Evolutionary conservation across 2,888 invertebrate genomes (phyloP).

Genomic region (Microchrysa polita): DNA sequence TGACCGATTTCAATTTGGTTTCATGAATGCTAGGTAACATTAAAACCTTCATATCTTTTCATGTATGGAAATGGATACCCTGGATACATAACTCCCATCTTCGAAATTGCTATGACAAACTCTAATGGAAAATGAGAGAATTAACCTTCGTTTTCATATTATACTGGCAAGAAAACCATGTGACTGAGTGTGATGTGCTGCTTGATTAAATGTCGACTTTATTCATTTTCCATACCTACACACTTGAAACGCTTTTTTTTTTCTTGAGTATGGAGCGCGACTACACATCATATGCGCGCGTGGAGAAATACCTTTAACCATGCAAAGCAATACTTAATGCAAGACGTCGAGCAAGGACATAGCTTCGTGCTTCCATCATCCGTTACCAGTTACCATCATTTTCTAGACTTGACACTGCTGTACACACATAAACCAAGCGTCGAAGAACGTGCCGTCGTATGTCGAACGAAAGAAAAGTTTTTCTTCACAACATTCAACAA

Average conservation of each 20-base stretch:
- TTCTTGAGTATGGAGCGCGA: no score
- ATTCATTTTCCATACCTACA: slow-evolving; percentile 34
- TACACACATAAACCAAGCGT: background rate
- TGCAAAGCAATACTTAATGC: slow-evolving; percentile 32
- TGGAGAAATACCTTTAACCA: slow-evolving; percentile 37
- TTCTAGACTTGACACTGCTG: background rate
- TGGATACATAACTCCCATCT: background rate
- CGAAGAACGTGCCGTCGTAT: background rate
- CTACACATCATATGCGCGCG: slow-evolving; percentile 18
- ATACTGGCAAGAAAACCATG: background rate
- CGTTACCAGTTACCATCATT: background rate
- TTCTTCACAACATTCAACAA: background rate
- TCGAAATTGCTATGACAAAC: background rate
- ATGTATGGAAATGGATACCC: background rate
- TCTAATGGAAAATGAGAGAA: slow-evolving; percentile 21
- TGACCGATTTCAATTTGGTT: slow-evolving; percentile 27
- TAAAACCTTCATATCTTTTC: background rate
- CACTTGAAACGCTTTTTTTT: no score
- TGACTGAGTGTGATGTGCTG: background rate
- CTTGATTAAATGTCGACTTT: slow-evolving; percentile 43
- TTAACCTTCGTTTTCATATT: background rate
- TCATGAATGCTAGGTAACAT: background rate
- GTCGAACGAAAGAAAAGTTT: slow-evolving; percentile 9
- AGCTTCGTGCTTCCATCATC: background rate
- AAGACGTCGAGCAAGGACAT: slow-evolving; percentile 26